Evolutionary conservation across 2,888 invertebrate species (phyloP).

Genomic region (Lagria hirta): DNA sequence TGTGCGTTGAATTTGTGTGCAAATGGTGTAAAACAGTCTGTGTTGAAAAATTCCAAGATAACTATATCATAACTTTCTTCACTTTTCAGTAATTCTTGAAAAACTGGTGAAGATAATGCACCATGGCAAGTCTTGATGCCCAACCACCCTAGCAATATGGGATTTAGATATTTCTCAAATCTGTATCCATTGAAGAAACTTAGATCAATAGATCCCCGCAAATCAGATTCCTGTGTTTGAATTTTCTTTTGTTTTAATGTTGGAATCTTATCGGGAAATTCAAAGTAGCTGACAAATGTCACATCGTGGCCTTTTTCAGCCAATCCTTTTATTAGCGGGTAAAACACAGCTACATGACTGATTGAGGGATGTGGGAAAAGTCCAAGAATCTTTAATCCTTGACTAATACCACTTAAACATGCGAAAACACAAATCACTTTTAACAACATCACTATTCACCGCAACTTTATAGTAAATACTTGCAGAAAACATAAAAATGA

Average conservation of each 20-base stretch:
- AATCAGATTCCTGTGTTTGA: constrained; percentile 35
- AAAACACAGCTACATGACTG: constrained; percentile 70
- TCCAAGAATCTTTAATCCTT: constrained; percentile 66
- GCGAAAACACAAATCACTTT: too few species aligned
- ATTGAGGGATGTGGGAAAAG: constrained; percentile 69
- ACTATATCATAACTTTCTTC: constrained; percentile 66
- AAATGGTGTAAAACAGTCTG: constrained; percentile 69
- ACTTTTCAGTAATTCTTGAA: constrained; percentile 49
- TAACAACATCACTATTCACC: too few species aligned
- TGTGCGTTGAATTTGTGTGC: constrained; percentile 61
- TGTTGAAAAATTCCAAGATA: constrained; percentile 70
- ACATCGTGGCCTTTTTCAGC: constrained; percentile 66
- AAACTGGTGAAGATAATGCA: constrained; percentile 41
- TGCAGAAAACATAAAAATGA: too few species aligned
- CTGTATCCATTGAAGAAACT: constrained; percentile 6
- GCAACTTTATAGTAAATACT: too few species aligned
- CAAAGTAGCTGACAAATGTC: constrained; percentile 69
- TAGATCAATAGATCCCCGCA: constrained; percentile 18
- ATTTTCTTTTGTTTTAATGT: constrained; percentile 63
- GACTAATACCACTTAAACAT: too few species aligned
- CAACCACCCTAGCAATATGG: constrained; percentile 10
- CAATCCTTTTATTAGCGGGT: constrained; percentile 62
- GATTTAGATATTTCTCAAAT: constrained; percentile 20
- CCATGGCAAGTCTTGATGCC: constrained; percentile 24
- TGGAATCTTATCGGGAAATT: constrained; percentile 53